A percentile compares a stretch with the other conserved stretches of the same genome.
Evolutionary conservation across 2,113 vertebrate genomes (phyloP).

Genomic region (Aegithalos caudatus): DNA sequence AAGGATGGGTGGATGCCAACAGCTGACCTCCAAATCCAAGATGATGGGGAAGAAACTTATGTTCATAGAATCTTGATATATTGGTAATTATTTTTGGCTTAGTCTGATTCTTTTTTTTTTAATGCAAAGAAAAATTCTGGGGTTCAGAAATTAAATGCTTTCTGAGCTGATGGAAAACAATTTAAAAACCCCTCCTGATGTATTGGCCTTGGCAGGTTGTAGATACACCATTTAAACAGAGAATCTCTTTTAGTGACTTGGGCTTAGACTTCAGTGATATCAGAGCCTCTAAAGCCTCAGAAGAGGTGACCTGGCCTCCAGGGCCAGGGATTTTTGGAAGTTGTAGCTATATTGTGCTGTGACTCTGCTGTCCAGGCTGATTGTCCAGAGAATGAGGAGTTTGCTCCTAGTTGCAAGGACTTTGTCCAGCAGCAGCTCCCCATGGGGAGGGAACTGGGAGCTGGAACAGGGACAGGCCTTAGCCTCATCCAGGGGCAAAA

Average conservation of each 20-base stretch:
- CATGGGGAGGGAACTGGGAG: accelerated
- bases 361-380: background rate
- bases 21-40: background rate
- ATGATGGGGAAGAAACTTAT: background rate
- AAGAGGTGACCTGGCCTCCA: background rate
- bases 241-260: background rate
- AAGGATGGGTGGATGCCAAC: background rate
- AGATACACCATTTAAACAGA: background rate
- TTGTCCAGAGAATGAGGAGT: background rate
- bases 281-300: background rate
- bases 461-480: background rate
- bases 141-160: background rate
- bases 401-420: background rate
- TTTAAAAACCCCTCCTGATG: background rate
- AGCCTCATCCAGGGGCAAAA: background rate
- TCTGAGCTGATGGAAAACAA: background rate
- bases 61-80: background rate
- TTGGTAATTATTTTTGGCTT: background rate
- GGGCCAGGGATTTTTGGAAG: background rate
- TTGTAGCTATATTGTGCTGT: background rate
- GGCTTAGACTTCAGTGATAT: background rate
- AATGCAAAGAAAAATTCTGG: background rate
- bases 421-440: background rate
- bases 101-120: background rate
- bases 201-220: background rate